Evolutionary conservation across 2,113 vertebrate genomes (phyloP), one percentile per base, ranked within the genome.

Genomic region (Bufo bufo): DNA sequence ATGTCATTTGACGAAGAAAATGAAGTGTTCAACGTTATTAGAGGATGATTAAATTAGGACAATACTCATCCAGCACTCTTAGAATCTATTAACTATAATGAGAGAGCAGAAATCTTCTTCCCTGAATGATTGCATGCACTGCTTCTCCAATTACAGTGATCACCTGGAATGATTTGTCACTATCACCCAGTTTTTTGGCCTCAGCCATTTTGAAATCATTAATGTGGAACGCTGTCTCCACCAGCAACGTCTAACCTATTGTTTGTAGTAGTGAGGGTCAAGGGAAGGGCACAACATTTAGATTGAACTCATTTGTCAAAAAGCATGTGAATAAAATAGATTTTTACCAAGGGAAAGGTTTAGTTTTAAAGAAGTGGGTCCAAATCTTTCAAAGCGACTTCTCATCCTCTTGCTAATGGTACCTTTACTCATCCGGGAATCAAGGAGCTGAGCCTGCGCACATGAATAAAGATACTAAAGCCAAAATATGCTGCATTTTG

Each of bases 261-360:
- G 97, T 98, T 97, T 97, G 95, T 95, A 94, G 94, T 94, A 97
- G 96, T 96, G 96, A 97, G 97, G 98, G 98, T 99, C 98, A 98
- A 98, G 97, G 98, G 97, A 99, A 99, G 98, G 98, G 97, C 98
- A 94, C 93, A 93, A 96, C 95, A 96, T 96, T 96, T 97, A 99
- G 98, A 99, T 99, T 99, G 97, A 96, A 98, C 97, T 99, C 97
- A 99, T 99, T 99, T 99, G 97, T 99, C 98, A 99, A 97, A 96
- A 95, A 95, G 96, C 97, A 97, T 95, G 92, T 91, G 94, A 94
- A 95, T 96, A 96, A 96, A 97, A 97, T 96, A 96, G 97, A 97
- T 98, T 97, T 98, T 96, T 74, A 97, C 96, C 97, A 97, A 95
- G 96, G 96, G 95, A 83, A 77, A 92, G 93, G 93, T 94, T 94